These are phyloP conservation scores for Pseudopleuronectes americanus DNA, from an alignment of 2,797 vertebrate species.

Conservation along the genomic window DNA sequence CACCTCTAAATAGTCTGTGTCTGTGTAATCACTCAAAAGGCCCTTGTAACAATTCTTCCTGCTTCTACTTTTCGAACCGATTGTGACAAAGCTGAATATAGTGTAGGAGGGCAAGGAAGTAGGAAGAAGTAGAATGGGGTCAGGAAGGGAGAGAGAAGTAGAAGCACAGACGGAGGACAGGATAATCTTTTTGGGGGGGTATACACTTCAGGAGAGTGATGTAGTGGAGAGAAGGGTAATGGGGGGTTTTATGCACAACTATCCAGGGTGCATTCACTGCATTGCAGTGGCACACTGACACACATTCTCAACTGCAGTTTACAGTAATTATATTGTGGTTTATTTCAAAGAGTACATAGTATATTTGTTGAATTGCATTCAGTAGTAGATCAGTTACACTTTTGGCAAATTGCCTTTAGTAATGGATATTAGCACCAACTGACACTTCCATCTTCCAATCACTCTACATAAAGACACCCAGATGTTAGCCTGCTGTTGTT, in stretches of 20 bases:
- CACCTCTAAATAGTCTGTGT: not conserved
- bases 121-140: not conserved
- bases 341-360: slow-evolving; percentile 18
- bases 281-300: slow-evolving; percentile 71
- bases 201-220: slow-evolving; percentile 15
- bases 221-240: slow-evolving; percentile 37
- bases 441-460: slow-evolving; percentile 1
- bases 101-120: not conserved
- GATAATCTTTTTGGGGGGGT: not conserved
- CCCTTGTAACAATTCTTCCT: not conserved
- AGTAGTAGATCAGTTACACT: not conserved
- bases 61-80: not conserved
- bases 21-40: not conserved
- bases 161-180: not conserved
- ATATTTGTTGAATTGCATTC: not conserved
- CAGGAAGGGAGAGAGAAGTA: slow-evolving; percentile 9
- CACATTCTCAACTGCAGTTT: slow-evolving; percentile 43
- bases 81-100: slow-evolving; percentile 4
- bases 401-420: not conserved
- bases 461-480: not conserved
- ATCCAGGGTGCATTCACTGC: slow-evolving; percentile 68
- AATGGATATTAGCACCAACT: slow-evolving; percentile 6
- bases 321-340: not conserved
- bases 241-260: slow-evolving; percentile 45
- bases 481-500: slow-evolving; percentile 16